Conservation (phyloP, 2,113 vertebrate species). For the Talpa occidentalis region DNA sequence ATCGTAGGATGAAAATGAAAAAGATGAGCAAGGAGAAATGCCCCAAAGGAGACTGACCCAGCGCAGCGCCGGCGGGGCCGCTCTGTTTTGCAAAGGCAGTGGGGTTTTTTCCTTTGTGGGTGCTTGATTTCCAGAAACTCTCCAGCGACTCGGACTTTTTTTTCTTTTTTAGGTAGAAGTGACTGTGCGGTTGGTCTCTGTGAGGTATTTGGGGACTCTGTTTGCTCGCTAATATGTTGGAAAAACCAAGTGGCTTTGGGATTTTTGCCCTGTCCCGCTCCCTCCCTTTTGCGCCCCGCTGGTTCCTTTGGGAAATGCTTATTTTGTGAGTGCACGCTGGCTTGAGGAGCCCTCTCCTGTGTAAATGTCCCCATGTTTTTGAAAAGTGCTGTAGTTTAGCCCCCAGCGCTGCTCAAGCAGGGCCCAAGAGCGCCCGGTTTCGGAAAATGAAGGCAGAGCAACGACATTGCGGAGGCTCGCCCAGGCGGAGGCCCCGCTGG, state of each 20-base stretch:
- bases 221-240: constrained; percentile 83
- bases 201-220: constrained; percentile 83
- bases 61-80: background rate
- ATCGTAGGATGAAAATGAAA: constrained; percentile 99
- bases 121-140: constrained; percentile 73
- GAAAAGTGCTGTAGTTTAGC: constrained; percentile 86
- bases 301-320: constrained; percentile 78
- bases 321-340: constrained; percentile 87
- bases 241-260: constrained; percentile 77
- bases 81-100: constrained; percentile 34
- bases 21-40: constrained; percentile 98
- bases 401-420: constrained; percentile 74
- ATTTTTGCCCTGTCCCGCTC: constrained; percentile 39
- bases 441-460: constrained; percentile 55
- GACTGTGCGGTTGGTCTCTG: constrained; percentile 86
- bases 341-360: constrained; percentile 79
- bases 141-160: constrained; percentile 59
- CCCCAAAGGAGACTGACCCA: constrained; percentile 90
- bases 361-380: constrained; percentile 84
- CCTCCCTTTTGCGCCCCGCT: background rate
- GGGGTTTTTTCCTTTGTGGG: constrained; percentile 62
- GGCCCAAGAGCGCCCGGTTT: constrained; percentile 74
- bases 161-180: constrained; percentile 77
- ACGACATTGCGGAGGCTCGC: background rate
- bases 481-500: background rate